Evolutionary conservation across 1,140 invertebrate genomes (phyloP).

Genomic region (Palaemon carinicauda): DNA sequence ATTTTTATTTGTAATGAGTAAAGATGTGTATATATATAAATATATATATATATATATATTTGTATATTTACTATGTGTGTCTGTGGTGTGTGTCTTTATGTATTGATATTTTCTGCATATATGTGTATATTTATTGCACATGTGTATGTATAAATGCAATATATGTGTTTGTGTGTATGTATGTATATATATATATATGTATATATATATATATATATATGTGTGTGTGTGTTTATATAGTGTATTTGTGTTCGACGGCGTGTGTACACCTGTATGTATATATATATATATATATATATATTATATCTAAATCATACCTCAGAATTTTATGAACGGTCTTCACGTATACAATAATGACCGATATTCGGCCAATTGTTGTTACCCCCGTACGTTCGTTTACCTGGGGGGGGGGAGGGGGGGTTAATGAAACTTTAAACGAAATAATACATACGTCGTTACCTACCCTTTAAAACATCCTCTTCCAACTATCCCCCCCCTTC

Average conservation of each 20-base stretch:
- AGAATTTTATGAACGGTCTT: too few species aligned
- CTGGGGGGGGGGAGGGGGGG: too few species aligned
- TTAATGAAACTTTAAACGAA: not conserved
- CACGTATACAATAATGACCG: too few species aligned
- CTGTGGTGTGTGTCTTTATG: not conserved
- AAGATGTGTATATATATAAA: not conserved
- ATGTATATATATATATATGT: not conserved
- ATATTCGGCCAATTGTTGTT: too few species aligned
- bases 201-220: slow-evolving; percentile 4
- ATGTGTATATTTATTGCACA: not conserved
- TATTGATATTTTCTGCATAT: slow-evolving; percentile 2
- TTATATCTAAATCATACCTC: not conserved
- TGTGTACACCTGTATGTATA: not conserved
- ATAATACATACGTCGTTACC: not conserved
- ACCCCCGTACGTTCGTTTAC: too few species aligned
- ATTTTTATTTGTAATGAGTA: not conserved
- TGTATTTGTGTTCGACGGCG: too few species aligned
- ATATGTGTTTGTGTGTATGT: not conserved
- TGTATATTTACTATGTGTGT: not conserved
- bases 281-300: not conserved
- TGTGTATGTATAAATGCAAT: too few species aligned
- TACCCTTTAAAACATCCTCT: not conserved
- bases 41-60: not conserved
- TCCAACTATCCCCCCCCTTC: not conserved
- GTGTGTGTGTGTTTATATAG: too few species aligned